phyloP scores from a whole-genome alignment of 2,797 vertebrate species.

The Sarcophilus harrisii region DNA sequence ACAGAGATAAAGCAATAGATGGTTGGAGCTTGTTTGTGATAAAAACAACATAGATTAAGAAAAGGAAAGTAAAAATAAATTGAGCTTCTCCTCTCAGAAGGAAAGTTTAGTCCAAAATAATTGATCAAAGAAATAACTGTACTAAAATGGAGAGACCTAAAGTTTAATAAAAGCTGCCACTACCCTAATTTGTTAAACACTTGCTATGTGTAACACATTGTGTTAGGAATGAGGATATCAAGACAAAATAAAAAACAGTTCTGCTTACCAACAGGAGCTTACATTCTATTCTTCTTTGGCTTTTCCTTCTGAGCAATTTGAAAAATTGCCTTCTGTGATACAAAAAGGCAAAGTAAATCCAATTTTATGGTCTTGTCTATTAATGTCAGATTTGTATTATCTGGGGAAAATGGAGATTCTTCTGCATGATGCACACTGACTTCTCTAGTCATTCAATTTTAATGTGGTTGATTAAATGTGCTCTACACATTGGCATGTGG shows the following conservation, averaged over 20 bases:
- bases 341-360: neutral
- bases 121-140: neutral
- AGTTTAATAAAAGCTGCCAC: neutral
- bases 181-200: neutral
- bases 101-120: neutral
- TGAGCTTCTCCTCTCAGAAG: neutral
- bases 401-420: neutral
- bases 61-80: neutral
- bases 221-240: neutral
- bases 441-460: neutral
- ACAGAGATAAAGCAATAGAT: neutral
- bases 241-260: neutral
- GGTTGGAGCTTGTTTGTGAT: neutral
- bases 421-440: neutral
- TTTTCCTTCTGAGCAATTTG: neutral
- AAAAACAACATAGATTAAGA: neutral
- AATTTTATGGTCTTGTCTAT: neutral
- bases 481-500: neutral
- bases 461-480: neutral
- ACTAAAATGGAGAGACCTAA: neutral
- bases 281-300: neutral
- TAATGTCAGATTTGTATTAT: neutral
- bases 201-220: too few relatives aligned
- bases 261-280: neutral
- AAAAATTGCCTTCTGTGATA: neutral